phyloP scores from a whole-genome alignment of 1,140 invertebrate species.

The Cyclina sinensis region DNA sequence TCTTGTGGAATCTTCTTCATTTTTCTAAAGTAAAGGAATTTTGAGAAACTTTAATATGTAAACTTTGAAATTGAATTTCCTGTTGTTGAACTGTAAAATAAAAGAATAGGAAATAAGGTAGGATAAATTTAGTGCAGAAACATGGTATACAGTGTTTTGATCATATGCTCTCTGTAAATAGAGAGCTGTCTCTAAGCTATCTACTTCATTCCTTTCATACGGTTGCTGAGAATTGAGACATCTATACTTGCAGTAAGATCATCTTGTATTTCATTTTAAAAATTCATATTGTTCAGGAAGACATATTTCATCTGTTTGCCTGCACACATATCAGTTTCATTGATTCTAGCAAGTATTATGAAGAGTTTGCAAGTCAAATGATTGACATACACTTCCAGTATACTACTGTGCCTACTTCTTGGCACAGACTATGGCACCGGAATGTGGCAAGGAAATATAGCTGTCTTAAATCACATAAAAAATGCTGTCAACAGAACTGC shows the following conservation, averaged over 20 bases:
- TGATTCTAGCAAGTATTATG: background rate
- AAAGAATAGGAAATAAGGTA: too few species aligned
- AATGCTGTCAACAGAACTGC: background rate
- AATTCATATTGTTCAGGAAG: background rate
- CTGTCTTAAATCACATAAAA: constrained; percentile 10
- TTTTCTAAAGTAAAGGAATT: too few species aligned
- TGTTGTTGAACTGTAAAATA: too few species aligned
- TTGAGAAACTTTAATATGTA: too few species aligned
- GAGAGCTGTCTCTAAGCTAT: background rate
- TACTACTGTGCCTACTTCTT: background rate
- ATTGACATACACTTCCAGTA: background rate
- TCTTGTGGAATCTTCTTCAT: too few species aligned
- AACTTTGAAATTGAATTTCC: too few species aligned
- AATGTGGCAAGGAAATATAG: background rate
- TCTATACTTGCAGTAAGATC: too few species aligned
- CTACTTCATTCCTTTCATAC: too few species aligned
- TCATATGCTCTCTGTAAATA: background rate
- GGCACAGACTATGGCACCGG: background rate
- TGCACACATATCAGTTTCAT: background rate
- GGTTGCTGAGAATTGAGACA: too few species aligned
- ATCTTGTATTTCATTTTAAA: too few species aligned
- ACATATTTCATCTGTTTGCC: background rate
- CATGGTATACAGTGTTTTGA: too few species aligned
- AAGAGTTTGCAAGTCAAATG: background rate
- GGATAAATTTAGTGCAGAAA: too few species aligned